Conservation (phyloP, 1,140 invertebrate genomes). For the Chlorops oryzae region DNA sequence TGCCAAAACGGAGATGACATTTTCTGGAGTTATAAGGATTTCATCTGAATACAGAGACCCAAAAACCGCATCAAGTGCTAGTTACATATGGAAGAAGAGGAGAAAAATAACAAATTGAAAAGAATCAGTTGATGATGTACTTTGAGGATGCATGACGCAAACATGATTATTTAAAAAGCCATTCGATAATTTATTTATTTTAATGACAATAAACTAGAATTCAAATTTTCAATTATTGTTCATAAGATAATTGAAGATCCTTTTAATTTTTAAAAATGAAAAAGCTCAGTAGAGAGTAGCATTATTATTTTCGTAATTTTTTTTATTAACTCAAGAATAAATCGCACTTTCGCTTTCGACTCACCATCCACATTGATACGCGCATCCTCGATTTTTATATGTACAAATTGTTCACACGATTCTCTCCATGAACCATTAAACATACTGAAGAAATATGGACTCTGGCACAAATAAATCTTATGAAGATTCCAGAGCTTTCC, state of each 20-base stretch:
- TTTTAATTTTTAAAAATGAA: too few relatives aligned
- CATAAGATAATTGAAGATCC: too few relatives aligned
- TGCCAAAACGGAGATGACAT: slow-evolving; percentile 66
- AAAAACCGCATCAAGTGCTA: slow-evolving; percentile 65
- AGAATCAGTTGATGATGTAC: too few relatives aligned
- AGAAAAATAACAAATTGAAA: slow-evolving; percentile 27
- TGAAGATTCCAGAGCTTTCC: slow-evolving; percentile 70
- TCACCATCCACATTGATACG: slow-evolving; percentile 65
- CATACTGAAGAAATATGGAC: slow-evolving; percentile 78
- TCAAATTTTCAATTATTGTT: too few relatives aligned
- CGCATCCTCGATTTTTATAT: slow-evolving; percentile 68
- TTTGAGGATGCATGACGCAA: too few relatives aligned
- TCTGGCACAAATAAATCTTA: slow-evolving; percentile 74
- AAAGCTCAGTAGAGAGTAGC: too few relatives aligned
- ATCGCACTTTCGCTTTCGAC: too few relatives aligned
- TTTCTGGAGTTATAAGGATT: slow-evolving; percentile 63
- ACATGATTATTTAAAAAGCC: too few relatives aligned
- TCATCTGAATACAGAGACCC: slow-evolving; percentile 77
- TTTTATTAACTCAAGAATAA: not conserved
- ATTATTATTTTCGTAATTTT: not conserved
- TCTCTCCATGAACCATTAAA: slow-evolving; percentile 78
- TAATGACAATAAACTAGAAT: too few relatives aligned
- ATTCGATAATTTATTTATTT: too few relatives aligned
- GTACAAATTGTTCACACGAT: slow-evolving; percentile 59
- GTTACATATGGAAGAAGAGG: not conserved